phyloP scores from a whole-genome alignment of 1,140 invertebrate species.

The Phymastichus coffea region DNA sequence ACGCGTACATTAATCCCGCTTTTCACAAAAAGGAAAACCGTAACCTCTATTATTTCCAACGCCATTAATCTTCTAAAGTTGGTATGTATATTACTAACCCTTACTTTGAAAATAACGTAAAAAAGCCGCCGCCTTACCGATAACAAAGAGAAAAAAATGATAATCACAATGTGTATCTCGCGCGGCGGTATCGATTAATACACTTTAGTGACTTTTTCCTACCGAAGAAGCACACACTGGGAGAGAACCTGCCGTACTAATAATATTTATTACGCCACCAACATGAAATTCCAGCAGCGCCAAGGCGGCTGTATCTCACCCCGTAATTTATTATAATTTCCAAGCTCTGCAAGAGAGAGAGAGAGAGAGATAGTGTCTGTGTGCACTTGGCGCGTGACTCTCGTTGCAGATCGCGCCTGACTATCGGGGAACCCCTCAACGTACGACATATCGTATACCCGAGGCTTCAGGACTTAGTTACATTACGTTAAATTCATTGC shows the following conservation, averaged over 20 bases:
- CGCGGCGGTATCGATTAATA: slow-evolving; percentile 21
- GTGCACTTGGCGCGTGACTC: slow-evolving; percentile 5
- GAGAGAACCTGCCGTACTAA: not conserved
- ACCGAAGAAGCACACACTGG: not conserved
- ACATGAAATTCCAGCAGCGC: slow-evolving; percentile 20
- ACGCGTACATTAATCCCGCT: no score
- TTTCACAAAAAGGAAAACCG: no score
- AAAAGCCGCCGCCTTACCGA: no score
- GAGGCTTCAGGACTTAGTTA: no score
- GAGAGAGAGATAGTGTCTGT: not conserved
- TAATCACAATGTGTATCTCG: slow-evolving; percentile 27
- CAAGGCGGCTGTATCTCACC: not conserved
- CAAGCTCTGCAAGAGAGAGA: not conserved
- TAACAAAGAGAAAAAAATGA: slow-evolving; percentile 8
- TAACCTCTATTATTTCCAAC: no score
- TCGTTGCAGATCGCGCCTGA: slow-evolving; percentile 12
- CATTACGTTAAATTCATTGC: no score
- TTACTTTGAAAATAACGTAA: no score
- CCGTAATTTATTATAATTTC: slow-evolving; percentile 30
- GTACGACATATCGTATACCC: no score
- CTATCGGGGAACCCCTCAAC: no score
- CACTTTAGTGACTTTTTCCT: slow-evolving; percentile 11
- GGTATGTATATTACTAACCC: no score
- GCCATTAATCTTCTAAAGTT: no score
- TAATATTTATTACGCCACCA: slow-evolving; percentile 25